A percentile compares a stretch with the other conserved stretches of the same genome.
Evolutionary conservation across 2,113 vertebrate species (phyloP).

Genomic region (Pteronura brasiliensis): DNA sequence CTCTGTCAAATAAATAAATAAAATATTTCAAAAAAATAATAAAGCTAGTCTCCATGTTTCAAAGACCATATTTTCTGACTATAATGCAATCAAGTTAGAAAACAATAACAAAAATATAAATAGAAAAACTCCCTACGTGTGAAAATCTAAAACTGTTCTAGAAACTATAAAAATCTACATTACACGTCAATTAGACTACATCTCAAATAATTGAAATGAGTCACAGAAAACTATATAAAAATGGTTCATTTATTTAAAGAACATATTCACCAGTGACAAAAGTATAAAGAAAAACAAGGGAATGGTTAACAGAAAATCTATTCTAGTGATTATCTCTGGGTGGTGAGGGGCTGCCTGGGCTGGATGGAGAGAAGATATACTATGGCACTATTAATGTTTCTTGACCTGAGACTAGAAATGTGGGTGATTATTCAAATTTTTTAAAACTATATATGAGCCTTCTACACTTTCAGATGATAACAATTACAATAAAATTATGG

Average conservation of each 20-base stretch:
- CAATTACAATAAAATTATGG: not conserved
- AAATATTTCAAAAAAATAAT: not conserved
- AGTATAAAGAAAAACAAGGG: not conserved
- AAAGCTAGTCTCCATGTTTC: not conserved
- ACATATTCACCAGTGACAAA: not conserved
- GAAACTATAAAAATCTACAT: not conserved
- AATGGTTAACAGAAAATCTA: constrained; percentile 15
- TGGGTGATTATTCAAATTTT: not conserved
- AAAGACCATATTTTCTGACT: constrained; percentile 25
- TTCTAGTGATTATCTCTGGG: not conserved
- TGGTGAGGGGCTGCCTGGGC: not conserved
- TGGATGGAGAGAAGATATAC: not conserved
- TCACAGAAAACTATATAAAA: not conserved
- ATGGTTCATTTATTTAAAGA: not conserved
- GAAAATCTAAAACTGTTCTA: constrained; percentile 6
- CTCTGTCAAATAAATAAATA: too few relatives aligned
- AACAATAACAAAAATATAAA: constrained; percentile 18
- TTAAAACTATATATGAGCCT: not conserved
- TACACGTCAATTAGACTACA: not conserved
- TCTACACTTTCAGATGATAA: not conserved
- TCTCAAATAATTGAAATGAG: constrained; percentile 8
- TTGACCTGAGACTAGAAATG: not conserved
- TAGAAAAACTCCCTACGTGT: not conserved
- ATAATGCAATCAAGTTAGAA: not conserved
- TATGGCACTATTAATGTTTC: not conserved